Base-by-base conservation (phyloP, 2,797 vertebrate species). In the Mionectes olivaceus region DNA sequence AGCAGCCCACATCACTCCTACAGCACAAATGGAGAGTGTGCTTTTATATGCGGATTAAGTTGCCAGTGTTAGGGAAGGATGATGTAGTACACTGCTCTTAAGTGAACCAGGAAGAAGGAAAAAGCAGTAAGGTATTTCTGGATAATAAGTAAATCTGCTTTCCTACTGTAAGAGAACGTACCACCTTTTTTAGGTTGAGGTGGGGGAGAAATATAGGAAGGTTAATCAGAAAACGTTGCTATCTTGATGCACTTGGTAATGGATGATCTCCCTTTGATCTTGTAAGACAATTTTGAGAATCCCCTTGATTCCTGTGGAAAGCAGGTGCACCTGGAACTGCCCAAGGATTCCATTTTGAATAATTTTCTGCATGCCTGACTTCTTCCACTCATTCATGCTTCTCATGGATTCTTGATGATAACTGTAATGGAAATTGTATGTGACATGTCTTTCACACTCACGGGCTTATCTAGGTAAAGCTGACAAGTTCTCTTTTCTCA, bases 391-490 rank as follows among this genome's bases (percentile, higher is more conserved):
- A 30, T 75, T 93, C 83, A 28, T 2, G 7, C 50, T 84, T 92
- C 83, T 84, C 41, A 18, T 60, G 83, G 90, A 65, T 81, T 93
- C 84, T 74, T 93, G 41, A 74, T 86, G 44, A 59, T 63, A 50
- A 91, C 74, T 50, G 76, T 87, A 94, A 93, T 83, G 89, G 86
- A 93, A 94, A 96, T 60, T 65, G 78, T 73, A 56, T 94, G 96
- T 91, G 89, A 43, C 70, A 78, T 95, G 90, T 96, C 97, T 96
- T 85, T 91, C 88, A 95, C 96, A 97, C 95, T 96, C 77, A 73
- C 47, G 50, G 86, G 56, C 84, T 97, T 97, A 97, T 95, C 96
- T 68, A 81, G 70, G 59, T 83, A 68, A 81, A 90, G 84, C 89
- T 83, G 93, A 52, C 78, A 91, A 86, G 64, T 83, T 76, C 57